Conservation (phyloP, 1,140 invertebrate species). For the Ephestia elutella region DNA sequence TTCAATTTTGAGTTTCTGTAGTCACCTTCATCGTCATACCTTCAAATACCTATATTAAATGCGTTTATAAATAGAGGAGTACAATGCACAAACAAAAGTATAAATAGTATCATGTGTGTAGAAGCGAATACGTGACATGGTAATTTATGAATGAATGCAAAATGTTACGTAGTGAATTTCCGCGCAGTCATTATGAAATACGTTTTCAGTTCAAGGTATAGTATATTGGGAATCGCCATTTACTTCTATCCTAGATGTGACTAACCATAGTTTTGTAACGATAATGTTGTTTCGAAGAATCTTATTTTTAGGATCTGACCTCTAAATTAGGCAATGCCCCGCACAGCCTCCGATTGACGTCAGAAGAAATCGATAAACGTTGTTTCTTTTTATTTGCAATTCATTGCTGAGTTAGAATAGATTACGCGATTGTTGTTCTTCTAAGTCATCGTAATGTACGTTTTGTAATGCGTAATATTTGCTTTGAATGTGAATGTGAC, state of each 20-base stretch:
- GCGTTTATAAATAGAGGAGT: too few species aligned
- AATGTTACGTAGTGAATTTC: not conserved
- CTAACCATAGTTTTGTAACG: not conserved
- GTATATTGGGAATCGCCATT: slow-evolving; percentile 4
- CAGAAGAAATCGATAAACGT: slow-evolving; percentile 7
- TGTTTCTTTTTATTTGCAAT: not conserved
- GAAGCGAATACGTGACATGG: not conserved
- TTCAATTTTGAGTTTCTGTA: too few species aligned
- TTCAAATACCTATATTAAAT: too few species aligned
- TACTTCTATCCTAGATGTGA: slow-evolving; percentile 5
- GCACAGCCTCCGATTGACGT: slow-evolving; percentile 25
- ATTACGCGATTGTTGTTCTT: not conserved
- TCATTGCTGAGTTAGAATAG: not conserved
- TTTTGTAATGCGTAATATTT: not conserved
- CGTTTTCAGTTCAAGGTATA: not conserved
- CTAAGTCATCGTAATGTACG: not conserved
- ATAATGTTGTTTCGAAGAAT: slow-evolving; percentile 6
- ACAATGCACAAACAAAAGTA: not conserved
- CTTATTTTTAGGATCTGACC: slow-evolving; percentile 10
- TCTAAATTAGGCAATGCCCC: slow-evolving; percentile 21
- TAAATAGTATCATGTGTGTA: not conserved
- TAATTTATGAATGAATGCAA: not conserved
- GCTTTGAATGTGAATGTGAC: slow-evolving; percentile 7
- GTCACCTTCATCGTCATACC: too few species aligned
- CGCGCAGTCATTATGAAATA: not conserved